Conservation (phyloP, 2,113 vertebrate species). For the Chlorocebus sabaeus region DNA sequence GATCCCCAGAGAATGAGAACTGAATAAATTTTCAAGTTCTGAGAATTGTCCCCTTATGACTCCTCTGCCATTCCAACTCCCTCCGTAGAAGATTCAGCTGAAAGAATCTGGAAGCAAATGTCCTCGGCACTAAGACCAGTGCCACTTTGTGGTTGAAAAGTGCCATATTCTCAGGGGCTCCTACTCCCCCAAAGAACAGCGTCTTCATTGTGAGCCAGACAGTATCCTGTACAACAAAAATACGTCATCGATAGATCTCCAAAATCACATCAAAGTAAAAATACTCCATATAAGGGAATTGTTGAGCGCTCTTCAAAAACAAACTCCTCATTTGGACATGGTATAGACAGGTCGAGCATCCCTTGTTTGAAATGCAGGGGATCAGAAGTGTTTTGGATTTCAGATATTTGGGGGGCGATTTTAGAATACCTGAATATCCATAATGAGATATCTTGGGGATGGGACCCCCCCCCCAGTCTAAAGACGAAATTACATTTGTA, state of each 20-base stretch:
- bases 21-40: neutral
- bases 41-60: neutral
- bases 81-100: neutral
- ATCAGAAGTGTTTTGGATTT: neutral
- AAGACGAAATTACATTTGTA: neutral
- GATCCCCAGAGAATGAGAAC: neutral
- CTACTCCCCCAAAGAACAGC: neutral
- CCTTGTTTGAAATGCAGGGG: neutral
- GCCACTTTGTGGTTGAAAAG: neutral
- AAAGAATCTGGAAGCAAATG: neutral
- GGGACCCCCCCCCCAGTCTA: neutral
- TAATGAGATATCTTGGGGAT: neutral
- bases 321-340: neutral
- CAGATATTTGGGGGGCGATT: too few species aligned
- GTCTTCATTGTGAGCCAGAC: neutral
- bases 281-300: neutral
- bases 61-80: too few species aligned
- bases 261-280: neutral
- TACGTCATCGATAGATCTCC: neutral
- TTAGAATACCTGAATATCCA: neutral
- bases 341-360: neutral
- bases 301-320: neutral
- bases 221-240: neutral
- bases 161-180: neutral
- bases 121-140: fast-evolving